Conservation (phyloP, 2,888 invertebrate species). For the Agrotis exclamationis region DNA sequence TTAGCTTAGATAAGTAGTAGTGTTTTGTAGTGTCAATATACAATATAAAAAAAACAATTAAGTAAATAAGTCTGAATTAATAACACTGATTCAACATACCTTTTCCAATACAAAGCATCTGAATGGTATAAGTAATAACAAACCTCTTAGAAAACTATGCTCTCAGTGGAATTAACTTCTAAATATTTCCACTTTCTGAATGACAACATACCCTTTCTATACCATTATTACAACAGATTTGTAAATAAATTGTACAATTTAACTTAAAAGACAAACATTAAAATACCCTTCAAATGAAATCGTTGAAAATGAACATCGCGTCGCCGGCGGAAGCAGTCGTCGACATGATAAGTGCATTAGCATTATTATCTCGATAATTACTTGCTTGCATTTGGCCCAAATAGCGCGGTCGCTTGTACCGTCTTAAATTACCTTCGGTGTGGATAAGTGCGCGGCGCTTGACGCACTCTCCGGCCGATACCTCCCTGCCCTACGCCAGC, state of each 20-base stretch:
- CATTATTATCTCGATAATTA: constrained; percentile 91
- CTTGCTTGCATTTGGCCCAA: constrained; percentile 90
- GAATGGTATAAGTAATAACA: background rate
- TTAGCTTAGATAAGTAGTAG: constrained; percentile 19
- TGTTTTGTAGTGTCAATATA: constrained; percentile 1
- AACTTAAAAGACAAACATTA: constrained; percentile 49
- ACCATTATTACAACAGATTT: constrained; percentile 36
- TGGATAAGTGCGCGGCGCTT: constrained; percentile 74
- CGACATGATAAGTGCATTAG: constrained; percentile 91
- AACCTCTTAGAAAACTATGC: background rate
- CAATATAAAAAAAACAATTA: too few relatives aligned
- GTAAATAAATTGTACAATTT: constrained; percentile 49
- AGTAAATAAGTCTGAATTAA: background rate
- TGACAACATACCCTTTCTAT: background rate
- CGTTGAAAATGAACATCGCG: constrained; percentile 70
- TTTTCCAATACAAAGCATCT: background rate
- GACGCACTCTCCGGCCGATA: constrained; percentile 63
- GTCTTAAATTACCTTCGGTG: constrained; percentile 85
- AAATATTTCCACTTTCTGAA: background rate
- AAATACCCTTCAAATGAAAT: constrained; percentile 74
- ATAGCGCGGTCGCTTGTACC: constrained; percentile 85
- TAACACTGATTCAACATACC: background rate
- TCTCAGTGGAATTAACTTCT: background rate
- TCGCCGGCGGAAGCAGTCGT: constrained; percentile 87
- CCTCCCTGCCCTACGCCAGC: constrained; percentile 66